phyloP scores from a whole-genome alignment of 2,113 vertebrate species.

The Rhineura floridana region DNA sequence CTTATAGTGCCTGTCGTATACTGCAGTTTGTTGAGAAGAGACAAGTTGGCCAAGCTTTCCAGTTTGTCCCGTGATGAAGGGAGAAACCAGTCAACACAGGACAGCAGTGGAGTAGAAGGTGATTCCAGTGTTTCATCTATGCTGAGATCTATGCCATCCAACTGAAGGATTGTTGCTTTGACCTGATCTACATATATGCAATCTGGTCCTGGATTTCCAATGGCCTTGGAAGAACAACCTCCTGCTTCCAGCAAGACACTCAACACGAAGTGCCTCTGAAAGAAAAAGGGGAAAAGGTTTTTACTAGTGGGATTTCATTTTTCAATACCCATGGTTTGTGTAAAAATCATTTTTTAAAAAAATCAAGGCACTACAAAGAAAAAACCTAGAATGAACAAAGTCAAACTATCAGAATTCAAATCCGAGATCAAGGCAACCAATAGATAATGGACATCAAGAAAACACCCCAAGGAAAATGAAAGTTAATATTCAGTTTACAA shows the following conservation, averaged over 20 bases:
- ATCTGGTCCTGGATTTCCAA: conserved; percentile 89
- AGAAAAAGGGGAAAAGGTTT: not conserved
- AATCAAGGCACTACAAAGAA: not conserved
- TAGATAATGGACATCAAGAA: not conserved
- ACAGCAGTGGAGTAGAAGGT: conserved; percentile 80
- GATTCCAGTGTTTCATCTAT: conserved; percentile 83
- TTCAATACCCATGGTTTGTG: not conserved
- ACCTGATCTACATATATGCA: conserved; percentile 94
- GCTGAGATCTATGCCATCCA: conserved; percentile 81
- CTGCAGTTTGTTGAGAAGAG: conserved; percentile 82
- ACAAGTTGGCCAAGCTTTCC: conserved; percentile 76
- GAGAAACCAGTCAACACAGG: conserved; percentile 94
- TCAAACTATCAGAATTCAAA: not conserved
- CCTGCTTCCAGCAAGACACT: conserved; percentile 93
- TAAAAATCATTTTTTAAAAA: not conserved
- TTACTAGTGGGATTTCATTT: not conserved
- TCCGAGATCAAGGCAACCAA: not conserved
- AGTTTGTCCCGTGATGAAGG: conserved; percentile 76
- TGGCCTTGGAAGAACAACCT: conserved; percentile 84
- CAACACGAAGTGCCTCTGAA: conserved; percentile 89
- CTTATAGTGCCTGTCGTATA: conserved; percentile 66
- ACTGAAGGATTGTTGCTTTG: conserved; percentile 88
- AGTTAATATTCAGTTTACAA: no score
- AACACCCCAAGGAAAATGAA: no score
- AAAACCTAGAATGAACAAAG: not conserved